Conservation (phyloP, 1,140 invertebrate genomes). For the Brachionus angularis region DNA sequence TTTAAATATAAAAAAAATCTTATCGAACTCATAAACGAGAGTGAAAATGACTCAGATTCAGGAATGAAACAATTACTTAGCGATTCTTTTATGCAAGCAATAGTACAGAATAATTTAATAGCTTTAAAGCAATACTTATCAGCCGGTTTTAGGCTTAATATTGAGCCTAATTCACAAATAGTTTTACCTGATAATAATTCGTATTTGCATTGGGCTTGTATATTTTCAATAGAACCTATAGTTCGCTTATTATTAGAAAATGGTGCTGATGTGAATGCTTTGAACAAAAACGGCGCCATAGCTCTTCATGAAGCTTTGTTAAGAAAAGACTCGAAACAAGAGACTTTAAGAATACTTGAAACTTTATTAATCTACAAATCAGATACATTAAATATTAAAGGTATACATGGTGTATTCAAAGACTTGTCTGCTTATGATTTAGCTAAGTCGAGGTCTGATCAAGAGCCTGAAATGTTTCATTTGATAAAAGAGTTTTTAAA, state of each 20-base stretch:
- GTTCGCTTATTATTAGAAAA: slow-evolving; percentile 30
- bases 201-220: slow-evolving; percentile 37
- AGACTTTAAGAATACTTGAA: slow-evolving; percentile 32
- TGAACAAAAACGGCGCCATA: slow-evolving; percentile 26
- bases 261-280: neutral
- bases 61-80: slow-evolving; percentile 26
- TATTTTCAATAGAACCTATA: slow-evolving; percentile 27
- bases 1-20: slow-evolving; percentile 18
- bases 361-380: slow-evolving; percentile 28
- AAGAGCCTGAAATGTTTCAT: slow-evolving; percentile 21
- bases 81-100: slow-evolving; percentile 35
- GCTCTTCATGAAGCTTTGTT: slow-evolving; percentile 11
- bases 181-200: slow-evolving; percentile 24
- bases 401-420: neutral
- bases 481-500: slow-evolving; percentile 23
- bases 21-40: slow-evolving; percentile 14
- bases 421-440: neutral
- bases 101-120: slow-evolving; percentile 24
- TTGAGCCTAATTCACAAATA: neutral
- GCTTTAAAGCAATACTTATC: neutral
- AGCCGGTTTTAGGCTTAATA: slow-evolving; percentile 19
- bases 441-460: neutral
- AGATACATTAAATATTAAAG: slow-evolving; percentile 17
- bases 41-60: neutral
- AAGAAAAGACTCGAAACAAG: neutral